Percentiles rank a stretch among this genome's conserved stretches.
Conservation (phyloP, 2,888 invertebrate genomes). For the Erynnis tages region DNA sequence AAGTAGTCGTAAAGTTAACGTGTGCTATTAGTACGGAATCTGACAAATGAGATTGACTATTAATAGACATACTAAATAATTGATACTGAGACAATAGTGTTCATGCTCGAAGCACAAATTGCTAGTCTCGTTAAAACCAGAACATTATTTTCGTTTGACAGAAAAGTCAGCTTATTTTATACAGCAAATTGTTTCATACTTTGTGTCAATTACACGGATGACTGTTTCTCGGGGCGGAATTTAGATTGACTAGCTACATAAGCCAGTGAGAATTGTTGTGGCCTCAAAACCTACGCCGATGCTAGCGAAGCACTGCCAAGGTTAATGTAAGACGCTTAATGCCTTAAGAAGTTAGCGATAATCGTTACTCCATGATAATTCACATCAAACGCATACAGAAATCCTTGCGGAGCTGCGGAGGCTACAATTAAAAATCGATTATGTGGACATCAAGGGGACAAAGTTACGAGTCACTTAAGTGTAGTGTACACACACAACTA, state of each 20-base stretch:
- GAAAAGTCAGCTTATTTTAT: constrained; percentile 36
- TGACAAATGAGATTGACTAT: too few relatives aligned
- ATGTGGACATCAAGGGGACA: neutral
- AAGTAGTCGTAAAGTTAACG: too few relatives aligned
- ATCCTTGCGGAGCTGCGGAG: neutral
- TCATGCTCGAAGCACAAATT: too few relatives aligned
- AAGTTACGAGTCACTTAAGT: too few relatives aligned
- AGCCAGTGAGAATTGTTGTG: constrained; percentile 51
- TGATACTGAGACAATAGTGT: too few relatives aligned
- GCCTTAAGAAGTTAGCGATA: constrained; percentile 26
- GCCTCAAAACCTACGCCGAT: constrained; percentile 56
- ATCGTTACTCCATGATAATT: constrained; percentile 1
- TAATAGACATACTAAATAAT: too few relatives aligned
- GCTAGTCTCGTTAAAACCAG: neutral
- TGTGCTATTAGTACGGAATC: too few relatives aligned
- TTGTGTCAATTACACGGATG: constrained; percentile 42
- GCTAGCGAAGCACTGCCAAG: constrained; percentile 58
- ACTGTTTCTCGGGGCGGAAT: constrained; percentile 38
- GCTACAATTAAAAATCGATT: constrained; percentile 23
- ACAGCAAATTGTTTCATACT: constrained; percentile 43
- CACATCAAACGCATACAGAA: constrained; percentile 1
- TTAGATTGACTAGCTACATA: constrained; percentile 43
- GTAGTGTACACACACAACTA: too few relatives aligned
- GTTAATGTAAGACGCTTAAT: constrained; percentile 33
- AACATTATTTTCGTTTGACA: constrained; percentile 7